Evolutionary conservation across 2,113 vertebrate genomes (phyloP), one percentile per base, ranked within the genome.

Genomic region (Pelobates fuscus): DNA sequence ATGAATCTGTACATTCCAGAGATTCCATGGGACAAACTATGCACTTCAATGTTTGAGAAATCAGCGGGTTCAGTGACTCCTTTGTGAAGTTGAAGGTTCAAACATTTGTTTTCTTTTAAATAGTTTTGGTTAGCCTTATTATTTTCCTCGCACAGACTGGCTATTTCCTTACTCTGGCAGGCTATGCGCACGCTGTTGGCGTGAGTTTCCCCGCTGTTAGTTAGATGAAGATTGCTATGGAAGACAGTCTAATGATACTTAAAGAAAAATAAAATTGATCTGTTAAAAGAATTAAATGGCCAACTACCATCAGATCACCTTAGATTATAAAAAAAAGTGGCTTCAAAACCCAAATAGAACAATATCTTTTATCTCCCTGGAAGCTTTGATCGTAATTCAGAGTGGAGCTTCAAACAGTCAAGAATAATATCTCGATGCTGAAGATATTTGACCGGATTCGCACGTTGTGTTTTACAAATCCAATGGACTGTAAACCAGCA

Each of bases 221-320:
- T 43, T 5, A 18, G 67, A 55, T 55, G 52, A 15, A 18, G 17
- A n/a, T 2, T 49, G 44, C 17, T 49, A 21, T 17, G 30, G 32
- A 70, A 12, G 30, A 25, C 14, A 43, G 57, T 59, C 37, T 70
- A 70, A 60, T 70, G 55, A 70, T 24, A 21, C 68, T 70, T 60
- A 60, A 44, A 60, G 21, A 37, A 59, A 44, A 18, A 70, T 17
- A 70, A 44, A 17, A 70, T 59, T 60, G 68, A 70, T 70, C 37
- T 59, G 68, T 4, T 20, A 52, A 24, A 24, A 27, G 54, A 58
- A 26, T 29, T 70, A 70, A 59, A 44, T 70, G 54, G 29, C 12
- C 44, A 14, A 59, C 37, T 32, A 43, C 41, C 68, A 70, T 70
- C 54, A 23, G 68, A 63, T 59, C 43, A 63, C 43, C 27, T 23